A percentile compares a stretch with the other conserved stretches of the same genome.
Conservation (phyloP, 2,113 vertebrate genomes). For the Phodopus roborovskii region DNA sequence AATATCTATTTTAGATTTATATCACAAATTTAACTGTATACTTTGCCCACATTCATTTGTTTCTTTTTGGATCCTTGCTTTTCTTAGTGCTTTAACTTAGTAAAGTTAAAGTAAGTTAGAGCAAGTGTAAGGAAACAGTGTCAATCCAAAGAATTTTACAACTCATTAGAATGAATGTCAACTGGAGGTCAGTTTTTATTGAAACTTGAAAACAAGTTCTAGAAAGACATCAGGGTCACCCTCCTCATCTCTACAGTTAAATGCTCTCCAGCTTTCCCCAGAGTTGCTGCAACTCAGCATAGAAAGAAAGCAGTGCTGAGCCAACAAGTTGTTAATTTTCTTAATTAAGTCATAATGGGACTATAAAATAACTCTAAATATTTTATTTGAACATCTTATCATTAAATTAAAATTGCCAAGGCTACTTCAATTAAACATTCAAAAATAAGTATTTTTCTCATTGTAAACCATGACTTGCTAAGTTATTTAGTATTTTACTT, state of each 20-base stretch:
- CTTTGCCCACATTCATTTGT: neutral
- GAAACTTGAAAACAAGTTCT: neutral
- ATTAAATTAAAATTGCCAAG: constrained; percentile 37
- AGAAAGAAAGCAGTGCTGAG: constrained; percentile 52
- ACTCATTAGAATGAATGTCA: neutral
- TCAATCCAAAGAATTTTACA: neutral
- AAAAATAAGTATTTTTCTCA: neutral
- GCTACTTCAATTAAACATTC: constrained; percentile 46
- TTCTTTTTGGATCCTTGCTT: neutral
- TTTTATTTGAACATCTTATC: constrained; percentile 51
- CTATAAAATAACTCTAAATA: constrained; percentile 44
- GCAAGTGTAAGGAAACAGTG: neutral
- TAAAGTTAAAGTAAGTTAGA: neutral
- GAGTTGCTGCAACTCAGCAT: constrained; percentile 13
- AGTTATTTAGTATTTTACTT: neutral
- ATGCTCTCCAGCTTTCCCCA: neutral
- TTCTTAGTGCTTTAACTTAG: neutral
- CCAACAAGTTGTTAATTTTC: constrained; percentile 48
- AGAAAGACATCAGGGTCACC: neutral
- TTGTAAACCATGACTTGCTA: constrained; percentile 8
- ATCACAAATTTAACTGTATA: neutral
- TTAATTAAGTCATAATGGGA: constrained; percentile 36
- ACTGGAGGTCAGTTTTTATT: neutral
- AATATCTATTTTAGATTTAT: neutral
- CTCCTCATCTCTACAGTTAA: neutral